Percentiles rank a stretch among this genome's conserved stretches.
These are phyloP conservation scores for Merops nubicus DNA, from an alignment of 2,113 vertebrate species.

Conservation along the genomic window DNA sequence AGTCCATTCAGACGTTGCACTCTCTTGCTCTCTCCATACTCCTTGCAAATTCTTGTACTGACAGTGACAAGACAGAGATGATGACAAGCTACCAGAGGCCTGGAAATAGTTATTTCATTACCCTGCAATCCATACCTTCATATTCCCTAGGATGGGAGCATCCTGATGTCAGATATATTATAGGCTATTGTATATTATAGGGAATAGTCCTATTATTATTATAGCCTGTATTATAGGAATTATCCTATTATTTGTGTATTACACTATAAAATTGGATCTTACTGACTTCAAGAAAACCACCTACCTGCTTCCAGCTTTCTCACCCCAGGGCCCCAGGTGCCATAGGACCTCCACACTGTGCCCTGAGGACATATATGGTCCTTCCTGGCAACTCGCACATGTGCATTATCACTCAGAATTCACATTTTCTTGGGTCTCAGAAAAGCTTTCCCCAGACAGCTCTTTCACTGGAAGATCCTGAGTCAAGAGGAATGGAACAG, in stretches of 20 bases:
- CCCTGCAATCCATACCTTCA: not conserved
- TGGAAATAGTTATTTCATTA: not conserved
- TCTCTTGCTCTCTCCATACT: not conserved
- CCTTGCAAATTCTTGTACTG: not conserved
- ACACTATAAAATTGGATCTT: not conserved
- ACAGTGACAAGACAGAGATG: not conserved
- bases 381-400: not conserved
- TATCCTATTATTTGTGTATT: not conserved
- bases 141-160: not conserved
- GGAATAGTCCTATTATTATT: not conserved
- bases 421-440: not conserved
- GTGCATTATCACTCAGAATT: not conserved
- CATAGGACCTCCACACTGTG: fast-evolving
- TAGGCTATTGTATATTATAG: not conserved
- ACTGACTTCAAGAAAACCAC: not conserved
- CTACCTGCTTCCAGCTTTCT: not conserved
- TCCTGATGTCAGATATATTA: not conserved
- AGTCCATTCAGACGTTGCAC: not conserved
- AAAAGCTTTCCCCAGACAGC: not conserved
- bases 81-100: not conserved
- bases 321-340: fast-evolving
- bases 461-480: not conserved
- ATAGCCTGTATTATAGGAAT: not conserved
- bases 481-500: not conserved
- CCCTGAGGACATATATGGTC: too few relatives aligned